These are phyloP conservation scores for Tenodera sinensis DNA, from an alignment of 2,888 invertebrate species.

Conservation along the genomic window DNA sequence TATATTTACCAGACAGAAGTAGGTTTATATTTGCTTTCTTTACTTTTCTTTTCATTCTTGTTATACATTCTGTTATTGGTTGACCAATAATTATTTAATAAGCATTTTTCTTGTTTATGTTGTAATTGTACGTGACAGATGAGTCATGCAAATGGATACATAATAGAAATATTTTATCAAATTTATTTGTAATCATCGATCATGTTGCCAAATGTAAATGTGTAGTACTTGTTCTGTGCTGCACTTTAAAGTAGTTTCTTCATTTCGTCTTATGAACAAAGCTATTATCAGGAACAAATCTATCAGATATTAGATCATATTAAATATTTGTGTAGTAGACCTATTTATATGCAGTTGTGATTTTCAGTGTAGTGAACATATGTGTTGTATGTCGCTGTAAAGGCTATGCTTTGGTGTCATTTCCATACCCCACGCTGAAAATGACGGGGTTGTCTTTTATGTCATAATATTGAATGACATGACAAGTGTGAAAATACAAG, in stretches of 20 bases:
- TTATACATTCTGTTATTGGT: not conserved
- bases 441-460: not conserved
- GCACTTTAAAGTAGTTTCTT: conserved; percentile 3
- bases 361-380: conserved; percentile 13
- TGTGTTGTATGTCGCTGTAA: conserved; percentile 15
- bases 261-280: not conserved
- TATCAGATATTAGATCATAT: conserved; percentile 7
- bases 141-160: not conserved
- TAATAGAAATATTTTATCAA: not conserved
- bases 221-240: not conserved
- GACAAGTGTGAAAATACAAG: not conserved
- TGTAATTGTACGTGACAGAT: not conserved
- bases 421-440: not conserved
- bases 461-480: not conserved
- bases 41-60: not conserved
- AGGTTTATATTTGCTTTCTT: not conserved
- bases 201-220: not conserved
- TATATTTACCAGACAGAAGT: not conserved
- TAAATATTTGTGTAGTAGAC: conserved; percentile 12
- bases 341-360: conserved; percentile 12
- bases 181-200: not conserved
- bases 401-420: conserved; percentile 3
- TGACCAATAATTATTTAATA: not conserved
- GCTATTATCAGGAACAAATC: not conserved
- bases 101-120: not conserved